These are phyloP conservation scores for Rutilus rutilus DNA, from an alignment of 2,113 vertebrate genomes.

Conservation along the genomic window DNA sequence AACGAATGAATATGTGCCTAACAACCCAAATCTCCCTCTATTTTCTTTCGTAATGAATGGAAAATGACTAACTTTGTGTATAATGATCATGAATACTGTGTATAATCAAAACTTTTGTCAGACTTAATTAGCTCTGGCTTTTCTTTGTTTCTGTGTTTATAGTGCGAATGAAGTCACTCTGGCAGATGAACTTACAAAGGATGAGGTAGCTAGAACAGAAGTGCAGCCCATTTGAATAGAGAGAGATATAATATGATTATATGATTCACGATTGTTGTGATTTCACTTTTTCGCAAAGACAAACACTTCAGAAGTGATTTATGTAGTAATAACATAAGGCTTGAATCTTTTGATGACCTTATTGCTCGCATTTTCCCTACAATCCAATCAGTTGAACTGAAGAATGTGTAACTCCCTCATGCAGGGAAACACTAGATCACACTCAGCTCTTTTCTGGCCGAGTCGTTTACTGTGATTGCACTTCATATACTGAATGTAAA, in stretches of 20 bases:
- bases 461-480: background rate
- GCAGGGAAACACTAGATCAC: background rate
- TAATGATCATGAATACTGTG: background rate
- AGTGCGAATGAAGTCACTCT: conserved; percentile 15
- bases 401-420: conserved; percentile 20
- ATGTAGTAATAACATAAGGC: conserved; percentile 10
- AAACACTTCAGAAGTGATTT: background rate
- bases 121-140: conserved; percentile 29
- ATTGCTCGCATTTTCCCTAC: background rate
- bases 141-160: conserved; percentile 43
- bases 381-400: conserved; percentile 10
- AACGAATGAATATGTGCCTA: background rate
- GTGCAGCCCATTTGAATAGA: background rate
- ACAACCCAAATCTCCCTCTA: background rate
- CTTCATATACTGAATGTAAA: conserved; percentile 1
- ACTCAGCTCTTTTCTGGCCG: conserved; percentile 19
- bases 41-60: background rate
- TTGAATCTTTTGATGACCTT: conserved; percentile 31
- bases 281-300: conserved; percentile 3
- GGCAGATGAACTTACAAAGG: conserved; percentile 23
- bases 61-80: background rate
- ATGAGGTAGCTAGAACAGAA: conserved; percentile 31
- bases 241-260: background rate
- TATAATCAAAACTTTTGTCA: background rate
- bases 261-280: background rate